Base-by-base conservation (phyloP, 2,113 vertebrate genomes). In the Solea senegalensis region DNA sequence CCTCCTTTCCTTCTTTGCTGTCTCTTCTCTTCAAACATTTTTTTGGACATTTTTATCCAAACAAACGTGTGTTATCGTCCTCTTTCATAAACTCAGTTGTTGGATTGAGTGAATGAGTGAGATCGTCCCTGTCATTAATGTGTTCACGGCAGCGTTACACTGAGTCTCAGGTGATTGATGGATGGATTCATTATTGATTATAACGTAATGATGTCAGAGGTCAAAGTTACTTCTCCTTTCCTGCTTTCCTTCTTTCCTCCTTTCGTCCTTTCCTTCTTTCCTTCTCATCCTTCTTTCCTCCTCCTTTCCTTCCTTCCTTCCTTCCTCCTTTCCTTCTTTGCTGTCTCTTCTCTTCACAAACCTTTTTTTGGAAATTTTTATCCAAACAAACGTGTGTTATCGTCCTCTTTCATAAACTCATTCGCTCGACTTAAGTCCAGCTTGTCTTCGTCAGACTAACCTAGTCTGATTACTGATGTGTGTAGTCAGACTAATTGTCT, bases 111-210 rank as follows among this genome's bases (percentile, higher is more conserved):
- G 28, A 34, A 34, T 34, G 28, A 34, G 28, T n/a, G n/a, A n/a
- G 5, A 16, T 8, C 16, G 8, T n/a, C 50, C n/a, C 50, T 34
- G 28, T 34, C 49, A 9, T 50, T 50, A n/a, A 50, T 16, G 7
- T 16, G 15, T 21, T 21, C 50, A 9, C 49, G 8, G 21, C 15
- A 11, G 51, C 1, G 8, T 28, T 21, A 28, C 26, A 10, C 21
- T 5, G 48, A 49, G 48, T 4, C 2, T 34, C 28, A 2, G 50
- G 14, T 52, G 50, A 52, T 21, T 52, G 50, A 52, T 52, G 50
- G 21, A 8, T 52, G n/a, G 16, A 52, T 8, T 34, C 55, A 4
- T 2, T 53, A 27, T 53, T 65, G 78, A 76, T 55, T 69, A 86
- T 83, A 60, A 40, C 60, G n/a, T 16, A 34, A 40, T 1, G 62